Conservation (phyloP, 1,140 invertebrate species). For the Cotesia typhae region DNA sequence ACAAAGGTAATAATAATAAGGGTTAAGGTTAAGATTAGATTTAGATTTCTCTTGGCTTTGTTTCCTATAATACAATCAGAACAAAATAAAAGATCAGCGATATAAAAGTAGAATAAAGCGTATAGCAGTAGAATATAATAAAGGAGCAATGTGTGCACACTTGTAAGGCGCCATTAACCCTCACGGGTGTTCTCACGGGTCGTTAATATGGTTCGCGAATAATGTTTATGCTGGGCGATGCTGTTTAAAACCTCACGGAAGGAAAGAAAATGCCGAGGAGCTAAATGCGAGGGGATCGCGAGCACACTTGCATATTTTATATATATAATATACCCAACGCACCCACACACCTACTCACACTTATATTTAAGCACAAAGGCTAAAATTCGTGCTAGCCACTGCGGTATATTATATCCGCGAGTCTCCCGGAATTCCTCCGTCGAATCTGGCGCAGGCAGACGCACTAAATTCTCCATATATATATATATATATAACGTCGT, state of each 20-base stretch:
- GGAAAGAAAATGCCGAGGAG: slow-evolving; percentile 14
- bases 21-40: too few species aligned
- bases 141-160: slow-evolving; percentile 11
- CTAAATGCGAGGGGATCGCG: background rate
- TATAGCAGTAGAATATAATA: background rate
- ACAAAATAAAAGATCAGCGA: too few species aligned
- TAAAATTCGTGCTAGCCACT: background rate
- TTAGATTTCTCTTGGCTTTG: too few species aligned
- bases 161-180: slow-evolving; percentile 35
- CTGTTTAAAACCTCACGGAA: slow-evolving; percentile 37
- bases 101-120: background rate
- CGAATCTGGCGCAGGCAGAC: slow-evolving; percentile 27
- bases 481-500: background rate
- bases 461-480: slow-evolving; percentile 17
- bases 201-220: slow-evolving; percentile 32
- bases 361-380: too few species aligned
- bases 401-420: slow-evolving; percentile 25
- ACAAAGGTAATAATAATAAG: too few species aligned
- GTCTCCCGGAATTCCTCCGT: slow-evolving; percentile 25
- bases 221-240: slow-evolving; percentile 36
- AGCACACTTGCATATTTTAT: too few species aligned
- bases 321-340: too few species aligned
- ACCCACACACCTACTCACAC: too few species aligned
- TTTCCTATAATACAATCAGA: too few species aligned
- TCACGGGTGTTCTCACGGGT: slow-evolving; percentile 34